phyloP scores from a whole-genome alignment of 30 jellyfish, hydroid and myxozoan species.

The Chironex yamaguchii region DNA sequence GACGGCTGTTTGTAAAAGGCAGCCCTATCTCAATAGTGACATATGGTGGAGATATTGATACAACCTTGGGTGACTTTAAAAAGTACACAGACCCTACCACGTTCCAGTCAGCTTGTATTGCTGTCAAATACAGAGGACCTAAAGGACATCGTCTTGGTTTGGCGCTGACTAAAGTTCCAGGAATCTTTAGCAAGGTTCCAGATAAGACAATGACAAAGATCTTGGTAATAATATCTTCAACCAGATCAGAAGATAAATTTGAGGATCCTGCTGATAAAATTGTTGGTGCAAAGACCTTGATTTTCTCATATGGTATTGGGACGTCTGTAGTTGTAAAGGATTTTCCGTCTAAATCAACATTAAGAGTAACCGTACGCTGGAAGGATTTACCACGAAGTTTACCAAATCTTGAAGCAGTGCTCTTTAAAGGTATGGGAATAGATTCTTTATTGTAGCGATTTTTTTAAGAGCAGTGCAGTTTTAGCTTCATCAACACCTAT shows the following conservation, averaged over 20 bases:
- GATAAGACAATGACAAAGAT: constrained; percentile 51
- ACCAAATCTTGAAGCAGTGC: too few relatives aligned
- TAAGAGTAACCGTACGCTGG: too few relatives aligned
- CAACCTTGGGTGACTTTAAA: constrained; percentile 45
- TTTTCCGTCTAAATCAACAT: too few relatives aligned
- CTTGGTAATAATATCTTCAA: constrained; percentile 39
- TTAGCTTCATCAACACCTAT: too few relatives aligned
- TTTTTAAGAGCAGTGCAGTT: too few relatives aligned
- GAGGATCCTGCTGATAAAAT: background rate
- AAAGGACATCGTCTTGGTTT: constrained; percentile 67
- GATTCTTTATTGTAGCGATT: too few relatives aligned
- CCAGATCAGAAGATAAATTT: constrained; percentile 41
- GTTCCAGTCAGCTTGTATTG: constrained; percentile 47
- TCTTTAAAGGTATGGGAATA: too few relatives aligned
- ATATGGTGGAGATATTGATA: constrained; percentile 70
- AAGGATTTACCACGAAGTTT: too few relatives aligned
- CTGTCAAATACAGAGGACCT: constrained; percentile 26
- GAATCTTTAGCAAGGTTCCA: constrained; percentile 60
- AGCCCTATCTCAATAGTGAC: constrained; percentile 46
- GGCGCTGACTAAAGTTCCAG: constrained; percentile 42
- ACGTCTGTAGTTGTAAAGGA: too few relatives aligned
- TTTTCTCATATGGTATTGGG: too few relatives aligned
- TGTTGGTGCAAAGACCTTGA: too few relatives aligned
- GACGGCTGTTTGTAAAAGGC: constrained; percentile 64
- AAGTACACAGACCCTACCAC: constrained; percentile 57